These are phyloP conservation scores for Lysandra bellargus DNA, from an alignment of 2,888 invertebrate genomes.

Conservation along the genomic window DNA sequence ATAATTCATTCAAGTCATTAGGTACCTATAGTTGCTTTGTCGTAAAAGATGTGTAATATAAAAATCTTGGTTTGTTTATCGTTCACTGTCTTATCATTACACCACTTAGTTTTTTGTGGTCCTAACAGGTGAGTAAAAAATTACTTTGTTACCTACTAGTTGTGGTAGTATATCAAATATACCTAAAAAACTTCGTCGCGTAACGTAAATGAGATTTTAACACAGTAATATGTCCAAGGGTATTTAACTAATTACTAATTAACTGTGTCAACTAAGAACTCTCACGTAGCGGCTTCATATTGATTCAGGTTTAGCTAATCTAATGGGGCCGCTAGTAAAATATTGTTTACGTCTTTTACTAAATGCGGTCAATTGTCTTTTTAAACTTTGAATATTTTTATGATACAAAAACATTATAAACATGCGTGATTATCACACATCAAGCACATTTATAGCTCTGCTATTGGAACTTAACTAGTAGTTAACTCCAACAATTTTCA, in stretches of 20 bases:
- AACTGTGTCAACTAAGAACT: too few species aligned
- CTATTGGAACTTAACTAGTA: neutral
- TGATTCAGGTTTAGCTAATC: neutral
- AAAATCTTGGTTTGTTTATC: constrained; percentile 41
- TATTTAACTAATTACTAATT: too few species aligned
- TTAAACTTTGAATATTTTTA: neutral
- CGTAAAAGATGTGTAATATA: constrained; percentile 12
- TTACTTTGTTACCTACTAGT: neutral
- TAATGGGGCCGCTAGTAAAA: neutral
- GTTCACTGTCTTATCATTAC: constrained; percentile 35
- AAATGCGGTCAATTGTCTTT: neutral
- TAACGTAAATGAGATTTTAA: neutral
- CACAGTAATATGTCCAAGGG: too few species aligned
- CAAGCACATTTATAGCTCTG: neutral
- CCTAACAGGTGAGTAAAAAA: constrained; percentile 46
- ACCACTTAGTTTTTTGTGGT: constrained; percentile 40
- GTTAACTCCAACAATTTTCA: neutral
- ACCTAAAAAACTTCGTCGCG: neutral
- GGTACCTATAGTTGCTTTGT: neutral
- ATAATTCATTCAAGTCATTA: constrained; percentile 35
- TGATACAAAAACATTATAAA: neutral
- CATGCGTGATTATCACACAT: neutral
- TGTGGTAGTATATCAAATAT: neutral
- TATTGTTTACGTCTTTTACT: neutral
- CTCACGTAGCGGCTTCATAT: too few species aligned